Base-by-base conservation (phyloP, 2,888 invertebrate species). In the Glaucopsyche alexis region DNA sequence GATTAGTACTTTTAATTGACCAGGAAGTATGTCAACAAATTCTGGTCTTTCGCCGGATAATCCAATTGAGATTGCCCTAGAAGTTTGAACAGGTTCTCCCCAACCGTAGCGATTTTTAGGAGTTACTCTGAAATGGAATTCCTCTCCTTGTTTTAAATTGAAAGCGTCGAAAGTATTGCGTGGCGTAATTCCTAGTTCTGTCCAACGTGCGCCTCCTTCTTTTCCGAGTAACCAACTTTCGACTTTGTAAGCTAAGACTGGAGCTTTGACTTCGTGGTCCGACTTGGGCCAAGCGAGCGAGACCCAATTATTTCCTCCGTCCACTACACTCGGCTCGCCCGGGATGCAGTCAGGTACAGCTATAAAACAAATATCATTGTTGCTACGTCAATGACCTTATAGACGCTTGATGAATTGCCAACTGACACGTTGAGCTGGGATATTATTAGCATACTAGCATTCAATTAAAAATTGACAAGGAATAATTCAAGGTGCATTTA, bases 61-160 rank as follows among this genome's bases (percentile, higher is more conserved):
- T 0, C 96, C 96, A 3, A 97, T 94, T 0, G 94, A 93, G 40
- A 96, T 86, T 0, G 96, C 94, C 3, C 89, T 88, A 1, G 94
- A 94, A 5, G 95, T 95, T 81, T 95, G 95, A 0, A 95, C 94
- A 0, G 97, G 93, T 79, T 97, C 96, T 13, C 98, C 98, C 96
- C 97, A 97, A 49, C 98, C 98, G 83, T 97, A 97, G 79, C 97
- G 95, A 91, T 98, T 98, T 74, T 97, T 94, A 0, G 98, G 97
- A 0, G 97, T 97, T 11, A 98, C 95, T 74, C 98, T 94, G 89
- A 98, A 98, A 85, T 97, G 96, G 85, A 98, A 98, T 82, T 96
- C 96, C 60, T 95, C 94, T 65, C 96, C 96, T 52, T 96, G 94
- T 81, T 96, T 96, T 74, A 98, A 89, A 84, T 97, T 97, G 87